Percentiles rank a stretch among this genome's conserved stretches.
phyloP scores from a whole-genome alignment of 2,113 vertebrate species.

The Pteronura brasiliensis region DNA sequence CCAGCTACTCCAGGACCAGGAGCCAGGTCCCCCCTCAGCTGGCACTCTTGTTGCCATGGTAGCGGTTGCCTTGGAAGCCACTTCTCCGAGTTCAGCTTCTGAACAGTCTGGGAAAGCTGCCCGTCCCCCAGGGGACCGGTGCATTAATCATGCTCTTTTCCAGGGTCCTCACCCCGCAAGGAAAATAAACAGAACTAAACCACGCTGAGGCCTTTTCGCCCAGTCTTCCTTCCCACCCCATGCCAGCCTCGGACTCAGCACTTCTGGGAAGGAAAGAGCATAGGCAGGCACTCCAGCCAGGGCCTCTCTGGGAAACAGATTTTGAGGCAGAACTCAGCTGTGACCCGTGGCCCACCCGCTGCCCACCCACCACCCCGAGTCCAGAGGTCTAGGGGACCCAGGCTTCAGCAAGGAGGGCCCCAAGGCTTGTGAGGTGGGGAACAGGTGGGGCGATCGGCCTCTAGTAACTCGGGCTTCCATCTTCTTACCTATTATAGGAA shows the following conservation, averaged over 20 bases:
- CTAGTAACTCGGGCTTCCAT: background rate
- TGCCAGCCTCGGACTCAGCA: background rate
- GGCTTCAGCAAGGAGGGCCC: background rate
- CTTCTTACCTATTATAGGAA: background rate
- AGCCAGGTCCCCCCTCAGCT: conserved; percentile 40
- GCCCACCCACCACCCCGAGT: background rate
- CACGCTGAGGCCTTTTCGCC: background rate
- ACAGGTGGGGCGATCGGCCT: background rate
- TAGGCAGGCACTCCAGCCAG: background rate
- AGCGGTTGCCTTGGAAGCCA: conserved; percentile 76
- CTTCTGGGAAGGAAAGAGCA: background rate
- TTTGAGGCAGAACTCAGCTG: background rate
- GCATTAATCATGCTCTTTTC: conserved; percentile 68
- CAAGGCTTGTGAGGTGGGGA: background rate
- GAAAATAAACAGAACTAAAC: conserved; percentile 67
- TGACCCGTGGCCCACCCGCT: background rate
- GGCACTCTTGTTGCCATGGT: conserved; percentile 67
- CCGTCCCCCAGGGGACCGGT: background rate
- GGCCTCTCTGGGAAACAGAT: background rate
- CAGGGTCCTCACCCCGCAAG: conserved; percentile 55
- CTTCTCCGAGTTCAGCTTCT: conserved; percentile 60
- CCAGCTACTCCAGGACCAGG: conserved; percentile 8
- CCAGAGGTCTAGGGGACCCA: background rate
- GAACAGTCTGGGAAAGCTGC: conserved; percentile 55
- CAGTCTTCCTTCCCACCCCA: background rate